phyloP scores from a whole-genome alignment of 1,140 invertebrate genomes.

The Sarcophaga bullata region DNA sequence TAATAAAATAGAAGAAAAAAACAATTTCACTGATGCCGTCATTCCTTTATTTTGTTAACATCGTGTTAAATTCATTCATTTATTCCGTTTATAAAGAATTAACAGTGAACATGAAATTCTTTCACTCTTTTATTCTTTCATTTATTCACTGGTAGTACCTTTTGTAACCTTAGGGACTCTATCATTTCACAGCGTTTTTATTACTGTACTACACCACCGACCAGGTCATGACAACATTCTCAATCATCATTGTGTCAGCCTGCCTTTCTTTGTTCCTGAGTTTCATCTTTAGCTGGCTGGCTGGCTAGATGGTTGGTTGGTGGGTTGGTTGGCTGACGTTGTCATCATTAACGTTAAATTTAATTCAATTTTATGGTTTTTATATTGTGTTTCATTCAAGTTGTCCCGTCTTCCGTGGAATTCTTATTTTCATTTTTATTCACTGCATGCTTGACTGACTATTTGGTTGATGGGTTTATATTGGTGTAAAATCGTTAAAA shows the following conservation, averaged over 20 bases:
- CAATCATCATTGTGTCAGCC: not conserved
- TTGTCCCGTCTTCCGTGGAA: not conserved
- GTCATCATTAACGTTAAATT: conserved; percentile 25
- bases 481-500: conserved; percentile 13
- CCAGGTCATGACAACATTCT: not conserved
- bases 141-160: not conserved
- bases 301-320: too few species aligned
- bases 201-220: not conserved
- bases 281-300: too few species aligned
- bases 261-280: too few species aligned
- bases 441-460: conserved; percentile 11
- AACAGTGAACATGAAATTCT: not conserved
- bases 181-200: not conserved
- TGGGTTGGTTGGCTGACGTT: not conserved
- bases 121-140: not conserved
- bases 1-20: not conserved
- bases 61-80: not conserved
- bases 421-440: conserved; percentile 4
- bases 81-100: conserved; percentile 15
- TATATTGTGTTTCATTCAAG: not conserved
- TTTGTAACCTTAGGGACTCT: not conserved
- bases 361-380: conserved; percentile 31
- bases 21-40: not conserved
- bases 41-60: not conserved
- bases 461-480: conserved; percentile 3